Evolutionary conservation across 1,140 invertebrate species (phyloP), one percentile per base, ranked within the genome.

Genomic region (Drosophila arizonae): DNA sequence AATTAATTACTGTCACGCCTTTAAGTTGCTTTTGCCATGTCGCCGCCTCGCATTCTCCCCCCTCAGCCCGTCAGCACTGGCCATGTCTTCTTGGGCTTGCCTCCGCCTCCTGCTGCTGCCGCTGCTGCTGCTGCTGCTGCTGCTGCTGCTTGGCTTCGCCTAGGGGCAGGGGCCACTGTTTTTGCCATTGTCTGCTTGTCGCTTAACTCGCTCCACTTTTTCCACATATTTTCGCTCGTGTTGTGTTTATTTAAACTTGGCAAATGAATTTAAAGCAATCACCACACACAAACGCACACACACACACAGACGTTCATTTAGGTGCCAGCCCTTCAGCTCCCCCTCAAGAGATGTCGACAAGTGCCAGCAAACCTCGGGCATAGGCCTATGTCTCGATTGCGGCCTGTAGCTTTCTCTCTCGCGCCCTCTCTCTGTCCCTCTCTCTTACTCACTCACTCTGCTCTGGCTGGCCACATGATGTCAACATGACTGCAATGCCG

Each of bases 1-100:
- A 90, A 90, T 91, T 90, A 91, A 91, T 91, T 90, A 91, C 90
- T 90, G 90, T 91, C 89, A 90, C 89, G 90, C 90, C 90, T 90
- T 87, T 81, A 87, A 88, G 84, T 88, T 88, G 84, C 81, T 76
- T 74, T 78, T 77, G 80, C 77, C 78, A 76, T 78, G 68, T 76
- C 45, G 55, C n/a, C 51, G 33, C 45, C 43, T 39, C 28, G 11
- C 6, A 10, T 30, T 6, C 39, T 10, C 21, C 8, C 30, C 43
- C 39, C n/a, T 17, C 15, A 9, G 6, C 33, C 15, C 17, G 33
- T 58, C 46, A 24, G 21, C 21, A 24, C 21, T 24, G 21, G 21
- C 21, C 21, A 24, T 24, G 21, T 24, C 21, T 24, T 24, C 21
- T 24, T 56, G 52, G 26, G 52, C 26, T 65, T 41, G 39, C 11